Conservation (phyloP, 2,888 invertebrate genomes). For the Sericinus montela region DNA sequence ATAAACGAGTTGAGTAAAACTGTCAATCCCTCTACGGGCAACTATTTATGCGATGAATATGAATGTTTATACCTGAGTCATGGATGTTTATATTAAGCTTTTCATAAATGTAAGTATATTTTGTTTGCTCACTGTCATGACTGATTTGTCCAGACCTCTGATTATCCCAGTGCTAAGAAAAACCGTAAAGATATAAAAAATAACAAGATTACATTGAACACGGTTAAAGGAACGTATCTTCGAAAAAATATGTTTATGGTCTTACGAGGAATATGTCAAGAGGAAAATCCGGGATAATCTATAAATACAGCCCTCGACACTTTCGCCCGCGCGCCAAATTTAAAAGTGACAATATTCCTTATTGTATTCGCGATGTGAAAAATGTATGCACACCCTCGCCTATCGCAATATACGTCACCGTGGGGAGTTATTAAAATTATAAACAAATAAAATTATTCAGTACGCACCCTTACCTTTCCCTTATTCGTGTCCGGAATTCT, state of each 20-base stretch:
- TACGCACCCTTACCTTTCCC: slow-evolving; percentile 44
- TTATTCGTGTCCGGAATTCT: slow-evolving; percentile 52
- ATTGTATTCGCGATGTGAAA: slow-evolving; percentile 60
- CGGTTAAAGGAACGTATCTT: slow-evolving; percentile 1
- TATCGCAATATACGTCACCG: slow-evolving; percentile 43
- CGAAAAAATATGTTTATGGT: slow-evolving; percentile 50
- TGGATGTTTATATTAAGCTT: too few species aligned
- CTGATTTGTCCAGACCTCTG: too few species aligned
- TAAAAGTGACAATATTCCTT: slow-evolving; percentile 73
- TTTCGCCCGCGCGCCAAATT: slow-evolving; percentile 52
- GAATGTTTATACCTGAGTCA: too few species aligned
- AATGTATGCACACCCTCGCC: slow-evolving; percentile 64
- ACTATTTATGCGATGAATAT: too few species aligned
- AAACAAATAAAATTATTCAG: slow-evolving; percentile 76
- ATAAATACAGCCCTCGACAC: slow-evolving; percentile 65
- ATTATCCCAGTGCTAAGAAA: too few species aligned
- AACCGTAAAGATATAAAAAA: too few species aligned
- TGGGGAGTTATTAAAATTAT: slow-evolving; percentile 76
- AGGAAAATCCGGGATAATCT: slow-evolving; percentile 71
- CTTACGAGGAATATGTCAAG: slow-evolving; percentile 56
- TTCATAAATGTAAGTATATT: too few species aligned
- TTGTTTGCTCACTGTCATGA: too few species aligned
- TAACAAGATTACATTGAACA: too few species aligned
- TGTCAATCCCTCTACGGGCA: too few species aligned
- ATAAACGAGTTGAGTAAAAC: too few species aligned